phyloP scores from a whole-genome alignment of 2,888 invertebrate species.

The Zygothrica quintamaculata region DNA sequence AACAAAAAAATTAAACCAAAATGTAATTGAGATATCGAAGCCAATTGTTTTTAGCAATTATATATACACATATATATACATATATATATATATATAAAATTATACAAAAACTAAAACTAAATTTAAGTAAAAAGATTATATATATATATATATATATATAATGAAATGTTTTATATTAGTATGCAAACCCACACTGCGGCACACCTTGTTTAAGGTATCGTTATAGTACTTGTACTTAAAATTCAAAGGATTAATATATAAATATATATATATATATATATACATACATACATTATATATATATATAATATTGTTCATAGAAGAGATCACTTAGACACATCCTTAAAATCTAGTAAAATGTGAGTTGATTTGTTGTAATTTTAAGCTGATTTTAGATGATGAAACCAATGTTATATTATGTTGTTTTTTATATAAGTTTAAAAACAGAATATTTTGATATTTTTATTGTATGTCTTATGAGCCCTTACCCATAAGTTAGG shows the following conservation, averaged over 20 bases:
- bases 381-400: constrained; percentile 56
- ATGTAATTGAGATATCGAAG: constrained; percentile 74
- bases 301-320: constrained; percentile 46
- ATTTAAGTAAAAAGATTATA: constrained; percentile 9
- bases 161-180: constrained; percentile 48
- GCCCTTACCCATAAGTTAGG: no score
- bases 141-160: constrained; percentile 1
- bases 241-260: neutral
- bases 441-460: no score
- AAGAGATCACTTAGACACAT: constrained; percentile 36
- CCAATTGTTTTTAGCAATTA: constrained; percentile 81
- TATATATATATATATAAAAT: constrained; percentile 20
- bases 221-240: no score
- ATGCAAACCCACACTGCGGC: constrained; percentile 54
- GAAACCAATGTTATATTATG: constrained; percentile 14
- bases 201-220: constrained; percentile 34
- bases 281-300: no score
- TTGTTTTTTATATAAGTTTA: constrained; percentile 16
- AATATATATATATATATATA: neutral
- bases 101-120: constrained; percentile 43
- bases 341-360: no score
- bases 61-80: constrained; percentile 24
- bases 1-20: no score
- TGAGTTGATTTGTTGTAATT: constrained; percentile 32
- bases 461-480: no score